Percentiles rank a stretch among this genome's conserved stretches.
phyloP scores from a whole-genome alignment of 2,888 invertebrate genomes.

The Vanessa cardui region DNA sequence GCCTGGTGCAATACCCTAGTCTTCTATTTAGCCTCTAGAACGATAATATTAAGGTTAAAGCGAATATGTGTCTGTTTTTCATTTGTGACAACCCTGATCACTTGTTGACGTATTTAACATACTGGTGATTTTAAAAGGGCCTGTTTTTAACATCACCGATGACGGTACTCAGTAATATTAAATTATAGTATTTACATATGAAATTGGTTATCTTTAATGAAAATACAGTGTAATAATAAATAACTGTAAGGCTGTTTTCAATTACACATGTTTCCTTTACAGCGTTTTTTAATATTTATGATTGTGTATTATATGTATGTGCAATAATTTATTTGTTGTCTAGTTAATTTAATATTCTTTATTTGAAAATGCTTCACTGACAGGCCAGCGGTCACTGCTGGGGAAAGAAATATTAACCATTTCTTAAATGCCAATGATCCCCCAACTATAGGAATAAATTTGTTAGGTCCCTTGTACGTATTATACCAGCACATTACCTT shows the following conservation, averaged over 20 bases:
- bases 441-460: no score
- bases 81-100: slow-evolving; percentile 22
- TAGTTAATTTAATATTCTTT: no score
- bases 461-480: no score
- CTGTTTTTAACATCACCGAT: slow-evolving; percentile 24
- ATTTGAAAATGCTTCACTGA: no score
- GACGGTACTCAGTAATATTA: slow-evolving; percentile 23
- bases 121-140: slow-evolving; percentile 30
- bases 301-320: no score
- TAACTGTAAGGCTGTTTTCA: not conserved
- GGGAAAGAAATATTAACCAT: no score
- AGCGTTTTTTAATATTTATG: not conserved
- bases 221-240: not conserved
- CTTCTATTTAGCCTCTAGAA: no score
- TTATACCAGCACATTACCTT: no score
- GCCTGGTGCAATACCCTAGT: no score
- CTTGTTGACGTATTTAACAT: slow-evolving; percentile 29
- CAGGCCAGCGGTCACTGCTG: no score
- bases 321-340: no score
- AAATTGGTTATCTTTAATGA: slow-evolving; percentile 7
- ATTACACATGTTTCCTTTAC: slow-evolving; percentile 7
- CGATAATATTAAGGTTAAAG: not conserved
- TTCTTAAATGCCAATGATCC: no score
- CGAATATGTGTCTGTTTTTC: not conserved
- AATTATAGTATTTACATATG: slow-evolving; percentile 17